Evolutionary conservation across 2,113 vertebrate genomes (phyloP).

Genomic region (Leucoraja erinaceus): DNA sequence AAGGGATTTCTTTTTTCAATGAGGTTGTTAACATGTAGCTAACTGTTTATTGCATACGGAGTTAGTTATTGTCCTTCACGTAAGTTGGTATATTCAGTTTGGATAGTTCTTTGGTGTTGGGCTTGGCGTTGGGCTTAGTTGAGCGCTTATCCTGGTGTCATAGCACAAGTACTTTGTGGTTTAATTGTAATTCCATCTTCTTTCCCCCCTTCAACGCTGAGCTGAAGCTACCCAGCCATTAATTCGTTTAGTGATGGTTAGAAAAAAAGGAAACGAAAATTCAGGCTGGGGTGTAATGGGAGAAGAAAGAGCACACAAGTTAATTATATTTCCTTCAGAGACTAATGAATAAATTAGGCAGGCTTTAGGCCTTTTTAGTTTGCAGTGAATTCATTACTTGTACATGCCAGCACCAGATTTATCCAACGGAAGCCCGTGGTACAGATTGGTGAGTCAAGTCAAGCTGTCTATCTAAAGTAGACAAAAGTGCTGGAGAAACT

Average conservation of each 20-base stretch:
- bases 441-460: conserved; percentile 56
- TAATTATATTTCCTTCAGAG: conserved; percentile 69
- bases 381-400: conserved; percentile 67
- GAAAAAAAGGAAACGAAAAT: conserved; percentile 44
- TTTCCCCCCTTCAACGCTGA: conserved; percentile 52
- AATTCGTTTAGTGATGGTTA: conserved; percentile 68
- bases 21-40: no score
- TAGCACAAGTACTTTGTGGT: no score
- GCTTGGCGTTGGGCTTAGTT: no score
- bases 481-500: no score
- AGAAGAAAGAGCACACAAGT: conserved; percentile 60
- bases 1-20: no score
- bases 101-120: no score
- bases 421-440: conserved; percentile 59
- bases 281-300: conserved; percentile 52
- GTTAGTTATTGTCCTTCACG: no score
- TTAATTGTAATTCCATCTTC: no score
- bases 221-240: conserved; percentile 68
- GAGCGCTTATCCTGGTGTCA: no score
- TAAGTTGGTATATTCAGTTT: no score
- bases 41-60: no score
- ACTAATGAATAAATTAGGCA: conserved; percentile 77
- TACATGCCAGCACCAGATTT: conserved; percentile 54
- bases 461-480: conserved; percentile 34
- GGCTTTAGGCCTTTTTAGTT: conserved; percentile 55